Conservation (phyloP, 2,888 invertebrate species). For the Phorcus lineatus region DNA sequence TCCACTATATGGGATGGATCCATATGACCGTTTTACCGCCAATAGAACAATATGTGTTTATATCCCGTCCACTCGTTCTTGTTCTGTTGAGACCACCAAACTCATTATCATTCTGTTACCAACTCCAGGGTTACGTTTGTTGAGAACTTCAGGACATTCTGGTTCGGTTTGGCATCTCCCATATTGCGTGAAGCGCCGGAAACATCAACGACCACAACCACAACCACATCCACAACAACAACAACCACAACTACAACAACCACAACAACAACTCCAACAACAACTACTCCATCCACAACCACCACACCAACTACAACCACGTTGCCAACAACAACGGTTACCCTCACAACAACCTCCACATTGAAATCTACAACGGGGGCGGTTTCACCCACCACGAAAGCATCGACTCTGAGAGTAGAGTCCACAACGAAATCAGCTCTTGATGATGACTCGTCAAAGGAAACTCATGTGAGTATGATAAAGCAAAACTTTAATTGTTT, state of each 20-base stretch:
- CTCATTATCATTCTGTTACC: not conserved
- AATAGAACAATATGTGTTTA: no score
- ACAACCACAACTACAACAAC: not conserved
- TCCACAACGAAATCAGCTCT: no score
- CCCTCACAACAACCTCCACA: not conserved
- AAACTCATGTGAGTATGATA: no score
- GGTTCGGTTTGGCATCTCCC: not conserved
- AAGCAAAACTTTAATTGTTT: no score
- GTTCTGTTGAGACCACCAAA: no score
- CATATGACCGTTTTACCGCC: no score
- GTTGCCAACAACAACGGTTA: not conserved
- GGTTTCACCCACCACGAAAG: not conserved
- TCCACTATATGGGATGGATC: no score
- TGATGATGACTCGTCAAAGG: no score
- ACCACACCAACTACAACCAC: not conserved
- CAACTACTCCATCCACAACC: not conserved
- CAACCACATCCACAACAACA: conserved; percentile 1
- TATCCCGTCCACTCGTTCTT: no score
- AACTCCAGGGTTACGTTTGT: not conserved
- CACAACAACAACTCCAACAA: conserved; percentile 2
- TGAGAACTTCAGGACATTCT: not conserved
- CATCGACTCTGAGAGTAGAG: not conserved
- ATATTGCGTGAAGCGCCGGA: not conserved
- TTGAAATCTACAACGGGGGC: not conserved
- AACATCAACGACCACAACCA: not conserved